phyloP scores from a whole-genome alignment of 2,113 vertebrate species.

The Pygoscelis antarcticus region DNA sequence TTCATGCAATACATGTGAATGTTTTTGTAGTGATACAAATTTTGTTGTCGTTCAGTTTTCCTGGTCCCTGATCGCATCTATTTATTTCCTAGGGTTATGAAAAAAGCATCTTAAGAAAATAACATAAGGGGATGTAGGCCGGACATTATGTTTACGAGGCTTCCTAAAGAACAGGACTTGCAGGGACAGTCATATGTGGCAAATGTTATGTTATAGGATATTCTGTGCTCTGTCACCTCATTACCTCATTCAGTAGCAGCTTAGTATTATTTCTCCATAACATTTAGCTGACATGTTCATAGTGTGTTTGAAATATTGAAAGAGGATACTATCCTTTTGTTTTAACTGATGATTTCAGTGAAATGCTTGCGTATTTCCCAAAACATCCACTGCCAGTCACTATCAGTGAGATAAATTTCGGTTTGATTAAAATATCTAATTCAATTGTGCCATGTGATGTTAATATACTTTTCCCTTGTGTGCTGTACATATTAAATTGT shows the following conservation, averaged over 20 bases:
- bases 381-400: not conserved
- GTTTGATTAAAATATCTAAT: conserved; percentile 41
- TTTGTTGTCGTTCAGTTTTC: not conserved
- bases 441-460: not conserved
- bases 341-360: not conserved
- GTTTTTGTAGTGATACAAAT: not conserved
- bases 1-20: not conserved
- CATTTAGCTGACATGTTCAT: not conserved
- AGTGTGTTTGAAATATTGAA: not conserved
- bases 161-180: not conserved
- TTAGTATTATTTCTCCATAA: not conserved
- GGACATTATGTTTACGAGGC: not conserved
- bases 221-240: not conserved
- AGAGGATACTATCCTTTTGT: not conserved
- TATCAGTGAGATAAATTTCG: not conserved
- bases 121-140: not conserved
- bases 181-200: not conserved
- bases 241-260: not conserved
- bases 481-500: not conserved
- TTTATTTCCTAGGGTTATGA: not conserved
- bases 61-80: not conserved
- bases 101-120: not conserved
- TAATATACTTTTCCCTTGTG: conserved; percentile 17
- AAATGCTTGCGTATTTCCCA: not conserved
- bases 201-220: not conserved